phyloP scores from a whole-genome alignment of 2,797 vertebrate species.

The Balearica regulorum region DNA sequence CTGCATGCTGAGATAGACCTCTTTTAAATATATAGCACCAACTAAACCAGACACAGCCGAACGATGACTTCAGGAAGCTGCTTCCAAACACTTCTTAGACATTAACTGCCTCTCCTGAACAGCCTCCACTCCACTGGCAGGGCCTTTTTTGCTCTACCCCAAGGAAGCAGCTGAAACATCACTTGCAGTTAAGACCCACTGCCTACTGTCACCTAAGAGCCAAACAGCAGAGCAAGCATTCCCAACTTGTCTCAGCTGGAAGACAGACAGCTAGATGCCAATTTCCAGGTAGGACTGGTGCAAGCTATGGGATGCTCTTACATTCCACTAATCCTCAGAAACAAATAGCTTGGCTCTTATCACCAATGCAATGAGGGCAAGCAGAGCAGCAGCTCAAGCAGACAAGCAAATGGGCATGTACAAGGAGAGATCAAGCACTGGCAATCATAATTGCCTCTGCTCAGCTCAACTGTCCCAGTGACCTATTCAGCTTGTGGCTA shows the following conservation, averaged over 20 bases:
- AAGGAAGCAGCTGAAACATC: not conserved
- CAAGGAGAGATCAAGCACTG: not conserved
- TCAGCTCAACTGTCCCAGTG: not conserved
- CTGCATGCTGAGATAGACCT: not conserved
- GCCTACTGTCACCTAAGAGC: not conserved
- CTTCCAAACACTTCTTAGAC: not conserved
- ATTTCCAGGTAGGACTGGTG: not conserved
- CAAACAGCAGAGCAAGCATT: not conserved
- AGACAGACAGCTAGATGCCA: not conserved
- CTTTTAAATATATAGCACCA: not conserved
- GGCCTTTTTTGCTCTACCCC: not conserved
- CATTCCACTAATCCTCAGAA: not conserved
- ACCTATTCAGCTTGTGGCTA: not conserved
- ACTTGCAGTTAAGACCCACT: not conserved
- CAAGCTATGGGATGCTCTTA: not conserved
- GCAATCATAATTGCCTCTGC: not conserved
- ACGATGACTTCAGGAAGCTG: not conserved
- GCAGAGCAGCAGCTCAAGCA: not conserved
- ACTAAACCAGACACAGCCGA: not conserved
- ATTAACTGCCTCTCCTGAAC: not conserved
- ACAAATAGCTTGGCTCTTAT: not conserved
- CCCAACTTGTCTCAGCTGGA: not conserved
- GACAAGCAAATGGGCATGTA: not conserved
- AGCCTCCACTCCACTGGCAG: not conserved
- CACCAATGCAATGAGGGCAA: not conserved